Evolutionary conservation across 2,888 invertebrate species (phyloP), one percentile per base, ranked within the genome.

Genomic region (Scaptomyza parva): DNA sequence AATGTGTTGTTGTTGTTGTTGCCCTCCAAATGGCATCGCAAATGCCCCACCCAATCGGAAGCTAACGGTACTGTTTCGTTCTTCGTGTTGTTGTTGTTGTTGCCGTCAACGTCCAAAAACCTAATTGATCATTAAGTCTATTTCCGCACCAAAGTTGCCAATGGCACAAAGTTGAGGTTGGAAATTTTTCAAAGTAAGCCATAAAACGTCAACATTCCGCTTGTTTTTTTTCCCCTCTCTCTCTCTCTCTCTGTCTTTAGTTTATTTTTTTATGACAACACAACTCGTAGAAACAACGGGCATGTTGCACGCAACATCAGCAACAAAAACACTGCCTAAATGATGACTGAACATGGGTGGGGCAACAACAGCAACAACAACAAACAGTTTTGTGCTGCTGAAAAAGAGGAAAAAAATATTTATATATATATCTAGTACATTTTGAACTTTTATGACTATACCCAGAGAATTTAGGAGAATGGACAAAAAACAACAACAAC

Each of bases 81-180:
- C 2, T 12, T 30, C 11, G 11, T 30, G 30, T 12, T 30, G 30
- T 14, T 35, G 35, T 14, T 35, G 26, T 17, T 44, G 14, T 17
- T 12, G 26, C 17, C 18, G 47, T 64, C 69, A 66, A 60, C 62
- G 65, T 51, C 67, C 64, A 68, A 75, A 85, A 79, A 37, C 9
- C 85, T 87, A 85, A 85, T 87, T 85, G 84, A 85, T 85, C 84
- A 87, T 85, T 85, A 85, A 85, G 79, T 85, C 78, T 72, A 82
- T 85, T 87, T 85, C 84, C 84, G 86, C 78, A 69, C 59, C 59
- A 68, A 70, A 73, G 72, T 67, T 74, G 76, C 50, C 81, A 61
- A 64, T 52, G 69, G 55, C 45, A 58, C 45, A 58, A 44, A 59
- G 60, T 60, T 43, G 54, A 61, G 62, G 58, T 58, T 64, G 43